A percentile compares a stretch with the other conserved stretches of the same genome.
Conservation (phyloP, 2,113 vertebrate species). For the Ctenodactylus gundi region DNA sequence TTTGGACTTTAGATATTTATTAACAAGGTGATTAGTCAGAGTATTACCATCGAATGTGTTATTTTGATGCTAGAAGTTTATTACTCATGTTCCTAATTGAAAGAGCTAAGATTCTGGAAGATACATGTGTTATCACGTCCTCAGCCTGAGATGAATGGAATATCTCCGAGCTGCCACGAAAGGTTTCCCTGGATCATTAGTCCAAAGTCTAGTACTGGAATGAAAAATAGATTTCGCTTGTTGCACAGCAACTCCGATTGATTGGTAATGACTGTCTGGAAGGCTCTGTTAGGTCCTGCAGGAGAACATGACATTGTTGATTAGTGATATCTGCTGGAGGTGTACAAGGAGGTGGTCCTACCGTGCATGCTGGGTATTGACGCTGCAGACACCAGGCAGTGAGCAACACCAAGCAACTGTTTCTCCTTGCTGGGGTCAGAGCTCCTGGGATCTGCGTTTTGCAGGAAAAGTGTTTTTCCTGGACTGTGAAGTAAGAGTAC, state of each 20-base stretch:
- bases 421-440: background rate
- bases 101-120: background rate
- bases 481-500: background rate
- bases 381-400: background rate
- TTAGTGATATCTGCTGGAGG: background rate
- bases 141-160: background rate
- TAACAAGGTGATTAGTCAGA: slow-evolving; percentile 71
- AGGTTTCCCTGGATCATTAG: background rate
- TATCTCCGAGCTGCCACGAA: background rate
- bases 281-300: background rate
- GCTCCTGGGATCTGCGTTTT: background rate
- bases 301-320: background rate
- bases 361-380: fast-evolving
- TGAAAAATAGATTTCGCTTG: background rate
- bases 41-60: slow-evolving; percentile 50
- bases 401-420: background rate
- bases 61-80: slow-evolving; percentile 28
- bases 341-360: background rate
- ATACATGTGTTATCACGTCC: background rate
- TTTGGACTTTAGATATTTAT: slow-evolving; percentile 71
- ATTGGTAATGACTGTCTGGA: background rate
- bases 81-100: slow-evolving; percentile 36
- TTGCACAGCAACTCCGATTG: too few species aligned
- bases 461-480: background rate
- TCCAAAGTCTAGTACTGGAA: background rate